Evolutionary conservation across 2,113 vertebrate species (phyloP).

Genomic region (Laterallus jamaicensis): DNA sequence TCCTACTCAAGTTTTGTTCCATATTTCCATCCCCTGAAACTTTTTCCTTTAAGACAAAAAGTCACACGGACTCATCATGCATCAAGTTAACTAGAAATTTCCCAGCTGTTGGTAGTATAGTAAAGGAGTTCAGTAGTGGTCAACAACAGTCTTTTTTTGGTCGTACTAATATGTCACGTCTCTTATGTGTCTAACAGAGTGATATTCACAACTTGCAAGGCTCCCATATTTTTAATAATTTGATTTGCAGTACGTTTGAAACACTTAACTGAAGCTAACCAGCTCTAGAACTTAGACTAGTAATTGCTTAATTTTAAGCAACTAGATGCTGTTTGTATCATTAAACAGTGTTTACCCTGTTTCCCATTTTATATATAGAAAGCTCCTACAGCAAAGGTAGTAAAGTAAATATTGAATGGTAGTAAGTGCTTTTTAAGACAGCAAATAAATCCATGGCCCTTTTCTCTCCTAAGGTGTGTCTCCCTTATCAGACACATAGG

Average conservation of each 20-base stretch:
- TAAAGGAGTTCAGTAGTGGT: neutral
- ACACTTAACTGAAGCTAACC: neutral
- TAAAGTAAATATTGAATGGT: neutral
- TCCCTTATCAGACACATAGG: neutral
- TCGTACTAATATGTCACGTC: neutral
- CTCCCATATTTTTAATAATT: neutral
- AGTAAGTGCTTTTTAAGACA: neutral
- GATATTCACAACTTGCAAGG: neutral
- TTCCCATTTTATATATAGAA: neutral
- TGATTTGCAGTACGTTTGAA: neutral
- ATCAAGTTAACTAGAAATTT: neutral
- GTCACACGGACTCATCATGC: neutral
- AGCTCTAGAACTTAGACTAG: neutral
- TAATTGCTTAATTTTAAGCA: neutral
- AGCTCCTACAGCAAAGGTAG: neutral
- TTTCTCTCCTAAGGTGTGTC: neutral
- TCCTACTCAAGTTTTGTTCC: constrained; percentile 51
- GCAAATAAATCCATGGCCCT: neutral
- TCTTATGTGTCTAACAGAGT: neutral
- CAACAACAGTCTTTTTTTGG: neutral
- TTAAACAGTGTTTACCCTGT: neutral
- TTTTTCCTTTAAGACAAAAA: neutral
- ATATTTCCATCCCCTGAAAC: constrained; percentile 18
- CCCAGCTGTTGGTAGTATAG: neutral
- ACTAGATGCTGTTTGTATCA: neutral